Evolutionary conservation across 2,888 invertebrate genomes (phyloP), one percentile per base, ranked within the genome.

Genomic region (Tribolium freemani): DNA sequence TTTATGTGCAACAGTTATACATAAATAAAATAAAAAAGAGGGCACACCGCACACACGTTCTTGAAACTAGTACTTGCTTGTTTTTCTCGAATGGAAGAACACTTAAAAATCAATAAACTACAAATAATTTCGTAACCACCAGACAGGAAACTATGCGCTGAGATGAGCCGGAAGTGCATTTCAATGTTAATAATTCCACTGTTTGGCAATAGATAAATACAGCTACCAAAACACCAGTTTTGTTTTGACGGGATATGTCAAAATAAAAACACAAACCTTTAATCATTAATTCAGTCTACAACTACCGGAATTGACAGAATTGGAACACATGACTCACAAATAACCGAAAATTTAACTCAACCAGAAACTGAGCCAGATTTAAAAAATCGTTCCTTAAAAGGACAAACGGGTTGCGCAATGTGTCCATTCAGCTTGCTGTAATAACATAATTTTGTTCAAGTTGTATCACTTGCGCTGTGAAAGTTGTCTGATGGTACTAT

Each of bases 181-280:
- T 31, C n/a, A 31, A 31, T 31, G 30, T 56, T 56, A 56, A 51
- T 56, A 31, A 56, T 26, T 10, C 13, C n/a, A n/a, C 9, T 21
- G 31, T 8, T 56, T 21, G 6, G 54, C 8, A 10, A 20, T 51
- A 51, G 11, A 8, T 20, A 51, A 13, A 16, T n/a, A 51, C 51
- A 51, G 21, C 21, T 51, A 16, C 51, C 51, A 13, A 51, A 51
- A 51, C 21, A 51, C 31, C 31, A 56, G n/a, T 30, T 56, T 13
- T 56, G 54, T 10, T 56, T 56, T 56, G 54, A 56, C 54, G 30
- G 54, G 54, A 30, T 30, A 56, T 21, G 30, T 56, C 54, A 56
- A 56, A 51, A 51, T 21, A 51, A n/a, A 51, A 51, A 21, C 51
- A 26, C 54, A 31, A 11, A 10, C 30, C n/a, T 20, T n/a, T 21